Evolutionary conservation across 2,797 vertebrate genomes (phyloP), one percentile per base, ranked within the genome.

Genomic region (Diglossa cyanea): DNA sequence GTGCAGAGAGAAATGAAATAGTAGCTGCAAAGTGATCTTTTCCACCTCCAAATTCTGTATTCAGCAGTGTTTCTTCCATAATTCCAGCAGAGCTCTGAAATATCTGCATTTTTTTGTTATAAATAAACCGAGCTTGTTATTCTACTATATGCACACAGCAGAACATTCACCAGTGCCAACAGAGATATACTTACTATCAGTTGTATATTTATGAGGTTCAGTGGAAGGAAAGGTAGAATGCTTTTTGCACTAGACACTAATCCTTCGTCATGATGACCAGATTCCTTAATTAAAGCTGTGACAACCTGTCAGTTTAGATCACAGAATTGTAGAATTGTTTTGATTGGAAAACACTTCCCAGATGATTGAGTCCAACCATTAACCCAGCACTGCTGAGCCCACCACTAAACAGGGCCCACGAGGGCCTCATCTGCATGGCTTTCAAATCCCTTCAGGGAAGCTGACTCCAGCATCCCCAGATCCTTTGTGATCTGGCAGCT

Each of bases 61-160:
- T 89, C 88, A 93, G 90, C 26, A 71, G 45, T 54, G 71, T 25
- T 72, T 79, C 93, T 77, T 89, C 65, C 61, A 79, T 87, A 85
- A 93, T 79, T 85, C 72, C 88, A 87, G 74, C 18, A 87, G 65
- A 57, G 65, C 33, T 77, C 77, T 79, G 57, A 95, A 92, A 87
- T 71, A 73, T n/a, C 57, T 76, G 30, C 66, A 37, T 81, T 88
- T 90, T 76, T 74, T 80, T 71, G 77, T 93, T 90, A 94, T 91
- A 96, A 95, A 91, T 83, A 94, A 94, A 61, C 42, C 5, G 13
- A 60, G 37, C n/a, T 80, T 82, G 45, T 91, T 94, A 74, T 90
- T 95, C 65, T 83, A 87, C 88, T 88, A 44, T 35, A 82, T 47
- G 65, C 91, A 72, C 50, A 65, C 40, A 57, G 75, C 65, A 68